A percentile compares a stretch with the other conserved stretches of the same genome.
Conservation (phyloP, 1,140 invertebrate species). For the Leptinotarsa undecemlineata region DNA sequence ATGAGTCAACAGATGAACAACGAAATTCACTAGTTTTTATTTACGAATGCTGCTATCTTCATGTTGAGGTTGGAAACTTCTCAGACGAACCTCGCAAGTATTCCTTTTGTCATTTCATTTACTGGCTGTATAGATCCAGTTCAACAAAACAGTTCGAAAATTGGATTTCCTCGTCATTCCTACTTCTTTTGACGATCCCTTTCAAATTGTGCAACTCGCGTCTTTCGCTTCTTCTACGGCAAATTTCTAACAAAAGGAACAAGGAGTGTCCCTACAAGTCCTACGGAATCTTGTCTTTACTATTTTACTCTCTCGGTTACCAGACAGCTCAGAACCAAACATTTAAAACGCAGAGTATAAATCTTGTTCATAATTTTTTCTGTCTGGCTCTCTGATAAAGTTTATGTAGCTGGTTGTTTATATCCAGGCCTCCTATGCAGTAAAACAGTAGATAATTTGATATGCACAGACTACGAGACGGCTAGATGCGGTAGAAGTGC, state of each 20-base stretch:
- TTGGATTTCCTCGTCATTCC: too few relatives aligned
- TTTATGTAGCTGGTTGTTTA: slow-evolving; percentile 2
- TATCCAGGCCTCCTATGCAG: slow-evolving; percentile 7
- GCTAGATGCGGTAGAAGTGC: too few relatives aligned
- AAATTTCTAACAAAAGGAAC: background rate
- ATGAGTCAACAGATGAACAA: too few relatives aligned
- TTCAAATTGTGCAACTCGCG: slow-evolving; percentile 4
- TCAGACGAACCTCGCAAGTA: too few relatives aligned
- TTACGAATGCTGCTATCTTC: too few relatives aligned
- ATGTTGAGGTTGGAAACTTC: too few relatives aligned
- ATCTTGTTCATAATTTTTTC: slow-evolving; percentile 3
- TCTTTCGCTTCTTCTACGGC: background rate
- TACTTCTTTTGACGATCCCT: background rate
- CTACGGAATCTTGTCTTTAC: background rate
- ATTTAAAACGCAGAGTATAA: background rate
- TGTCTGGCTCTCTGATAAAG: background rate
- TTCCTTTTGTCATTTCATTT: too few relatives aligned
- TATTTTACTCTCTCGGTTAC: slow-evolving; percentile 7
- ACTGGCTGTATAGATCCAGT: too few relatives aligned
- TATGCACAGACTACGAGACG: background rate
- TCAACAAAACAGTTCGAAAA: too few relatives aligned
- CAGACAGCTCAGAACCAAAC: background rate
- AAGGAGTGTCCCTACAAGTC: background rate
- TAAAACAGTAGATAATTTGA: slow-evolving; percentile 5
- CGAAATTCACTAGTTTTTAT: too few relatives aligned